Conservation (phyloP, 2,888 invertebrate genomes). For the Drosophila greeni region DNA sequence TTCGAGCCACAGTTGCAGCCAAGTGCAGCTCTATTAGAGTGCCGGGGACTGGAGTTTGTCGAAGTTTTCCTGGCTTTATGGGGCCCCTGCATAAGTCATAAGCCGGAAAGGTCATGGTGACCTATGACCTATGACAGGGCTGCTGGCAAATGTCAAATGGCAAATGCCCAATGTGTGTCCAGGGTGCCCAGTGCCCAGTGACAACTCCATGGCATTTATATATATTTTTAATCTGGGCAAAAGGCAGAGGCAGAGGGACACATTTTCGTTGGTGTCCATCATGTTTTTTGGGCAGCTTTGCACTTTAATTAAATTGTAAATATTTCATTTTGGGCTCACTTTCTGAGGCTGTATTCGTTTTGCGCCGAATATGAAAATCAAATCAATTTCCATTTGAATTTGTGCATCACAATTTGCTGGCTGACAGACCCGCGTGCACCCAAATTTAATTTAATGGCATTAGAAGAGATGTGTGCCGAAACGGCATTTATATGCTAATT, state of each 20-base stretch:
- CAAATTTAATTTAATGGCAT: slow-evolving; percentile 26
- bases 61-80: slow-evolving; percentile 10
- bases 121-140: slow-evolving; percentile 11
- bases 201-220: slow-evolving; percentile 5
- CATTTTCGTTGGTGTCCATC: slow-evolving; percentile 15
- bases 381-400: slow-evolving; percentile 34
- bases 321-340: slow-evolving; percentile 45
- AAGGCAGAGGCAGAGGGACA: slow-evolving; percentile 9
- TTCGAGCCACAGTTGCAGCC: slow-evolving; percentile 9
- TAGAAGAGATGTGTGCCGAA: slow-evolving; percentile 1
- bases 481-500: slow-evolving; percentile 16
- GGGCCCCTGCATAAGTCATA: slow-evolving; percentile 26
- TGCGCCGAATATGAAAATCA: slow-evolving; percentile 31
- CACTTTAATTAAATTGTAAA: slow-evolving; percentile 70
- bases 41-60: not conserved
- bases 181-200: slow-evolving; percentile 2
- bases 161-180: not conserved
- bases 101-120: slow-evolving; percentile 27
- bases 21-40: slow-evolving; percentile 11
- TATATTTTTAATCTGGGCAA: not conserved
- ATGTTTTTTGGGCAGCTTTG: slow-evolving; percentile 58
- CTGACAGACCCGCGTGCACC: slow-evolving; percentile 10
- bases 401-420: slow-evolving; percentile 31
- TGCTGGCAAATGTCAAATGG: slow-evolving; percentile 8
- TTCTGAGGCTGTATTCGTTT: not conserved